Evolutionary conservation across 2,888 invertebrate genomes (phyloP).

Genomic region (Orthosia gothica): DNA sequence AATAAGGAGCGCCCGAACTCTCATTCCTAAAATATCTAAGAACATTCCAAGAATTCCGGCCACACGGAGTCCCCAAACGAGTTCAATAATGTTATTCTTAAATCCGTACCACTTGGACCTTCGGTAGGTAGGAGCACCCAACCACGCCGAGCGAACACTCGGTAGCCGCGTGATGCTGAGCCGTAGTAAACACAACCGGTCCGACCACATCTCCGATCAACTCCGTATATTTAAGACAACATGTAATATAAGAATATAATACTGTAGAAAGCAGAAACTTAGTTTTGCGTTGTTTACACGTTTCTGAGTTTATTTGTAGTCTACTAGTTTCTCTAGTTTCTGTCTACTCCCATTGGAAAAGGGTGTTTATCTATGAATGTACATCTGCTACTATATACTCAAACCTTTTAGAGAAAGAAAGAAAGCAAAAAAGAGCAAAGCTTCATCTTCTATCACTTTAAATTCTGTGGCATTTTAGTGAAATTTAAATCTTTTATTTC

Average conservation of each 20-base stretch:
- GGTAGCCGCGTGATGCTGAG: slow-evolving; percentile 66
- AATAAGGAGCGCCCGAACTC: background rate
- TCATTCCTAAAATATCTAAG: slow-evolving; percentile 10
- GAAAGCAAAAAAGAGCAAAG: no score
- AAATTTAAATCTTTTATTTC: no score
- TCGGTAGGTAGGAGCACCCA: slow-evolving; percentile 34
- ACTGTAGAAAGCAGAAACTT: slow-evolving; percentile 56
- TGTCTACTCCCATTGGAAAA: no score
- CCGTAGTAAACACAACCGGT: slow-evolving; percentile 66
- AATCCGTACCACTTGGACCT: slow-evolving; percentile 44
- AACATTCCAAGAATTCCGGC: slow-evolving; percentile 10
- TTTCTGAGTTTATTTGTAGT: background rate
- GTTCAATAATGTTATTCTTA: slow-evolving; percentile 46
- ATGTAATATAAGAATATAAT: slow-evolving; percentile 8
- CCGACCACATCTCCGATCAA: slow-evolving; percentile 51
- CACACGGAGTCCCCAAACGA: slow-evolving; percentile 28
- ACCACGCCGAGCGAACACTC: slow-evolving; percentile 51
- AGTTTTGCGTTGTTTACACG: background rate
- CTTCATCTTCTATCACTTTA: background rate
- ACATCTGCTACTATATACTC: no score
- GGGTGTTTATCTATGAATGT: no score
- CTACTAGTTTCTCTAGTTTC: no score
- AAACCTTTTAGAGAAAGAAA: no score
- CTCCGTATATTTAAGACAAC: slow-evolving; percentile 40
- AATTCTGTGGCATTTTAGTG: no score